These are phyloP conservation scores for Sphenodon punctatus DNA, from an alignment of 2,797 vertebrate genomes.

Conservation along the genomic window DNA sequence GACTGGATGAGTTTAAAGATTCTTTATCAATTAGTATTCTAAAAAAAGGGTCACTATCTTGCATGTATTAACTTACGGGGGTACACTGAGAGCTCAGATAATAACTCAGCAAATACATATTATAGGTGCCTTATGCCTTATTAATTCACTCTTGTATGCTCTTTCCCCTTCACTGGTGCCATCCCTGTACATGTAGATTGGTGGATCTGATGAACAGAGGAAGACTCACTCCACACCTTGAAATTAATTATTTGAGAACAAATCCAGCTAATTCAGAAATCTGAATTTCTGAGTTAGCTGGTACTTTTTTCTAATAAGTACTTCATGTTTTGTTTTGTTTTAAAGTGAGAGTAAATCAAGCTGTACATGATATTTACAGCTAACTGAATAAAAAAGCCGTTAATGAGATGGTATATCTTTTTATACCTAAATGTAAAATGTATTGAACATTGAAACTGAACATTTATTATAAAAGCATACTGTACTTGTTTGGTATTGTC, in stretches of 20 bases:
- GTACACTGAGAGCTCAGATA: too few relatives aligned
- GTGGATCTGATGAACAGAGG: slow-evolving; percentile 27
- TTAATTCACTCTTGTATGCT: neutral
- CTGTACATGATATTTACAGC: slow-evolving; percentile 11
- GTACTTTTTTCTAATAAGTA: neutral
- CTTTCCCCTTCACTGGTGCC: neutral
- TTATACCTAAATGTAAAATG: too few relatives aligned
- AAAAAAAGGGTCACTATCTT: neutral
- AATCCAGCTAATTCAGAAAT: neutral
- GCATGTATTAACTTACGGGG: too few relatives aligned
- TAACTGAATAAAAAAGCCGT: too few relatives aligned
- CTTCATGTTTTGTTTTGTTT: neutral
- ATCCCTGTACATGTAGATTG: slow-evolving; percentile 45
- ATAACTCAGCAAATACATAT: neutral
- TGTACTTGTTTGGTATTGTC: slow-evolving; percentile 46
- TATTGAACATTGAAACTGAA: too few relatives aligned
- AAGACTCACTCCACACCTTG: neutral
- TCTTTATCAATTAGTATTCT: neutral
- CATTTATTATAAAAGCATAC: too few relatives aligned
- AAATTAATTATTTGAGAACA: neutral
- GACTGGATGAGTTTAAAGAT: neutral
- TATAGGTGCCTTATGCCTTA: neutral
- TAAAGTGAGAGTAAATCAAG: neutral
- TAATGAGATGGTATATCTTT: too few relatives aligned
- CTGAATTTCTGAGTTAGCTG: too few relatives aligned